Evolutionary conservation across 2,888 invertebrate species (phyloP).

Genomic region (Hypomecis atomaria): DNA sequence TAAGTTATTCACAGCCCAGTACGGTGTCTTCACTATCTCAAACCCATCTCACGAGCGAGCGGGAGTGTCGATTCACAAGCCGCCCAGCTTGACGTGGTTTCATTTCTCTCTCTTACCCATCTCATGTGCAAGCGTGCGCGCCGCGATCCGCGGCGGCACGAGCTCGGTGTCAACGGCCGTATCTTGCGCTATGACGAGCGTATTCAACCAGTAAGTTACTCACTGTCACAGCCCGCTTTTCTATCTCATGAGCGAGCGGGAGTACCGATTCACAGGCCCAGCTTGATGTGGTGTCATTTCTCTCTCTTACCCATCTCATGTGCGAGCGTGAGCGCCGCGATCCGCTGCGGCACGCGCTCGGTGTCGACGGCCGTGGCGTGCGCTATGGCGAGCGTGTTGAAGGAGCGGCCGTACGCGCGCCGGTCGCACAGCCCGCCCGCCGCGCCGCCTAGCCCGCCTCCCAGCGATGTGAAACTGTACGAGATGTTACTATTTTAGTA

Average conservation of each 20-base stretch:
- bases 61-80: no score
- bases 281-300: not conserved
- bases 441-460: constrained; percentile 72
- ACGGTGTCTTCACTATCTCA: no score
- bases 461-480: constrained; percentile 76
- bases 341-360: constrained; percentile 73
- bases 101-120: constrained; percentile 58
- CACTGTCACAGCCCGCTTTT: no score
- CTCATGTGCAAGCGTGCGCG: constrained; percentile 74
- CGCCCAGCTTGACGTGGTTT: not conserved
- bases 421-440: constrained; percentile 81
- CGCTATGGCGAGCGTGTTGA: constrained; percentile 79
- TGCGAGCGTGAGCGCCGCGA: constrained; percentile 73
- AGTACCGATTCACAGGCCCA: no score
- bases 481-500: not conserved
- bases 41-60: no score
- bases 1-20: no score
- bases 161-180: constrained; percentile 60
- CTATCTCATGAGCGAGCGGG: no score
- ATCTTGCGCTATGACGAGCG: constrained; percentile 77
- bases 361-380: constrained; percentile 65
- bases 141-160: constrained; percentile 78
- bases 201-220: no score
- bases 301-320: constrained; percentile 70
- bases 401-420: constrained; percentile 72